Base-by-base conservation (phyloP, 1,140 invertebrate species). In the Drosophila jambulina region DNA sequence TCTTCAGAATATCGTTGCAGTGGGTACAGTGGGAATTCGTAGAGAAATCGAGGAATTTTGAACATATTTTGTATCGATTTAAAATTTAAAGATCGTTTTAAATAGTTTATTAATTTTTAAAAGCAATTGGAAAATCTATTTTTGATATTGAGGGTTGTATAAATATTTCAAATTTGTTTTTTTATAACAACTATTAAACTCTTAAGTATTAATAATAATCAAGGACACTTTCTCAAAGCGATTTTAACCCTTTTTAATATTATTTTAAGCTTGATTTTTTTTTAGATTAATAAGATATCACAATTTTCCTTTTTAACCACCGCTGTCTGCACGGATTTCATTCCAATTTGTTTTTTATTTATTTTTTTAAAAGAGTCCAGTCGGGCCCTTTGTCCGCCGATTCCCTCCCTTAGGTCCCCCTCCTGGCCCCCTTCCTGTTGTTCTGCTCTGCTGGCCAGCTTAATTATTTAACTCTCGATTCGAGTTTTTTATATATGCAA, bases 391-490 rank as follows among this genome's bases (percentile, higher is more conserved):
- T 85, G 65, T 75, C 63, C 76, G 71, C 19, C 40, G 42, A 60
- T 45, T 64, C 29, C 32, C 43, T n/a, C 34, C 51, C 36, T 56
- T 42, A 40, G 42, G 48, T 32, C 21, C 43, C 19, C 23, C 38
- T 65, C 40, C 27, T 49, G n/a, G 60, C 53, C 38, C 78, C 53
- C 72, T 71, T 63, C 42, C 54, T 65, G 68, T 70, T 59, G 82
- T 86, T 86, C 75, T 82, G 82, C 82, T 86, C 75, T 76, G 82
- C 48, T 85, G 82, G 65, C 70, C 46, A 64, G 49, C 63, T 82
- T 86, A 86, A 86, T 86, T 86, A 86, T 85, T 85, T 86, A 72
- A 82, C 78, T 78, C 68, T 77, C 59, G 71, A 75, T 63, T 75
- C 71, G 38, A 72, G 75, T 78, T 71, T 78, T 78, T 45, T 76